Evolutionary conservation across 2,113 vertebrate species (phyloP).

Genomic region (Cnemophilus loriae): DNA sequence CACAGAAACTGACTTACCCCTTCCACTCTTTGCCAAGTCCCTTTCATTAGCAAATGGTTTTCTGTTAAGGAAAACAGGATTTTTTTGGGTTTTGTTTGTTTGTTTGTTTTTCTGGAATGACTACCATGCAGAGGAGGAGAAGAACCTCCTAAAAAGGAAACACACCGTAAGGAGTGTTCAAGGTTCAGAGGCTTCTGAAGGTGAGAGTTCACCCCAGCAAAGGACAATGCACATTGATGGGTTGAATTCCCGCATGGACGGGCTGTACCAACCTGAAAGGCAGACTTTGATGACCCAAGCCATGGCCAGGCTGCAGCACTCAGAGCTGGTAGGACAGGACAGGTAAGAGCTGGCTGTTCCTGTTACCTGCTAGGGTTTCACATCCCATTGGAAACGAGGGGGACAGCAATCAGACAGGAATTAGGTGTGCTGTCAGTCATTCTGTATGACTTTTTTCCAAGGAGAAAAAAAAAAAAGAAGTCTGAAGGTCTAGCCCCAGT

Average conservation of each 20-base stretch:
- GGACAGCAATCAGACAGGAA: neutral
- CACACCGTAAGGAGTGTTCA: fast-evolving
- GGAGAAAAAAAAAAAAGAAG: neutral
- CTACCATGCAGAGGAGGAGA: neutral
- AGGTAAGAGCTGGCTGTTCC: neutral
- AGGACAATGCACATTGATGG: neutral
- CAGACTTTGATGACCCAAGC: fast-evolving
- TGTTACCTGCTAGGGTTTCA: neutral
- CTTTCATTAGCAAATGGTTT: neutral
- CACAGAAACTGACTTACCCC: neutral
- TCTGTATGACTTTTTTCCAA: neutral
- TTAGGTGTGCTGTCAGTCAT: neutral
- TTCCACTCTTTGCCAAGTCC: neutral
- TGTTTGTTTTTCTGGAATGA: neutral
- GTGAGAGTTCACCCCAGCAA: neutral
- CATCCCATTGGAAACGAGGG: fast-evolving
- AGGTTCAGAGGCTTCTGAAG: neutral
- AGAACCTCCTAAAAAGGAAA: neutral
- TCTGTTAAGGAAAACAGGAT: neutral
- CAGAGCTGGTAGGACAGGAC: neutral
- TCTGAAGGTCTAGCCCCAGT: neutral
- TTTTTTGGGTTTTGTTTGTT: neutral
- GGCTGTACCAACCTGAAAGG: fast-evolving
- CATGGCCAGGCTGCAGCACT: neutral
- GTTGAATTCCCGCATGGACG: fast-evolving